These are phyloP conservation scores for Coptodon rendalli DNA, from an alignment of 2,113 vertebrate genomes.

Conservation along the genomic window DNA sequence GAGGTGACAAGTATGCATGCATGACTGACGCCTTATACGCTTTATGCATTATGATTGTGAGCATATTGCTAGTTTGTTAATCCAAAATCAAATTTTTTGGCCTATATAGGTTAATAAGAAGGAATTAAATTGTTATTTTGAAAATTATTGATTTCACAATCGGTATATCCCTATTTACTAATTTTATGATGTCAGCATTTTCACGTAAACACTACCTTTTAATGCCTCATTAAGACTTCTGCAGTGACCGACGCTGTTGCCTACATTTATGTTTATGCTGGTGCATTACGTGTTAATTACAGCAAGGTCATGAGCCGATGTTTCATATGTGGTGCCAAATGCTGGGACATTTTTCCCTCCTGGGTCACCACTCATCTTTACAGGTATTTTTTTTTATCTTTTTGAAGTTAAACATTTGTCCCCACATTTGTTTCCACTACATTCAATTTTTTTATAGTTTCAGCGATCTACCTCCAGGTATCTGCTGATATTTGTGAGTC, in stretches of 20 bases:
- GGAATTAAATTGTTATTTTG: not conserved
- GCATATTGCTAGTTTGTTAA: not conserved
- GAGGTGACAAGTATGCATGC: not conserved
- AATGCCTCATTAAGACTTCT: not conserved
- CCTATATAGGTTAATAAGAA: not conserved
- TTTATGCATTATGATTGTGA: not conserved
- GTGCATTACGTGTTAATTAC: not conserved
- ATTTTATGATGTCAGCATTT: not conserved
- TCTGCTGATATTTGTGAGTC: not conserved
- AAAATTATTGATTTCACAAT: not conserved
- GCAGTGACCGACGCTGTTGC: not conserved
- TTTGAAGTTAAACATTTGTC: not conserved
- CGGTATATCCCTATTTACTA: not conserved
- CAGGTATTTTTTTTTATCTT: not conserved
- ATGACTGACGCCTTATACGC: not conserved
- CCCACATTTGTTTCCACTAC: not conserved
- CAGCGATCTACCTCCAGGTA: not conserved
- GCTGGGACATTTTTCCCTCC: not conserved
- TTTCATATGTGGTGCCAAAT: not conserved
- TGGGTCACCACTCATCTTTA: not conserved
- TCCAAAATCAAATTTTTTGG: not conserved
- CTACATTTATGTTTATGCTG: not conserved
- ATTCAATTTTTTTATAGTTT: not conserved
- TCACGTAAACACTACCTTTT: not conserved
- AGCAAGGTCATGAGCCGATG: not conserved